Base-by-base conservation (phyloP, 2,888 invertebrate species). In the Flabesymbios commensalis region DNA sequence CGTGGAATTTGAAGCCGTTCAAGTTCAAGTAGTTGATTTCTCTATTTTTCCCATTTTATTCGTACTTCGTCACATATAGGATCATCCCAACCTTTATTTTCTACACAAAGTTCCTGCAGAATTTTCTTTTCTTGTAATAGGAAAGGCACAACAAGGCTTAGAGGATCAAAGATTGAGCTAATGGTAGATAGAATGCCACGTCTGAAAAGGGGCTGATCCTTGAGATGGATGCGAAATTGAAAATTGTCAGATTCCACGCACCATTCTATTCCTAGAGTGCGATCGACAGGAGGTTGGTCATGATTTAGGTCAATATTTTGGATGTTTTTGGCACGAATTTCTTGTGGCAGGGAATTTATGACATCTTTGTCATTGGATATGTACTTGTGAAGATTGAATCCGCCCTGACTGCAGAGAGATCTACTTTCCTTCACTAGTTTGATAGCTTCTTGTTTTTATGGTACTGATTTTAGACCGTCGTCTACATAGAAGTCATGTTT, bases 101-200 rank as follows among this genome's bases (percentile, higher is more conserved):
- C 45, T n/a, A 22, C 29, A 31, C 67, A 71, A 42, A 69, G 43
- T 29, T 63, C 33, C 45, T 72, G 71, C 2, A 72, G 43, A 7
- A 70, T 61, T 29, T 62, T 51, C 41, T 69, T 70, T 17, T 64
- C 66, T 3, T 51, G 28, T 7, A 70, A 48, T 17, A 66, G 14
- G 26, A 70, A 57, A 26, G 69, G 72, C 0, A 71, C 48, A 26
- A 74, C 59, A 28, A 73, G 48, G 3, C 68, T 70, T 31, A 72
- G 58, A 0, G 72, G 70, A 55, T 72, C 72, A 53, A 68, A 70
- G 3, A 72, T 45, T 1, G 63, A 65, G 32, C 57, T 48, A 4
- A 72, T 57, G 7, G 67, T 64, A 2, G 71, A 68, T 2, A 72
- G 41, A 2, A 74, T 53, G 2, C 69, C 69, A 33, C 71, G 43